phyloP scores from a whole-genome alignment of 2,113 vertebrate species.

The Dipodomys merriami region DNA sequence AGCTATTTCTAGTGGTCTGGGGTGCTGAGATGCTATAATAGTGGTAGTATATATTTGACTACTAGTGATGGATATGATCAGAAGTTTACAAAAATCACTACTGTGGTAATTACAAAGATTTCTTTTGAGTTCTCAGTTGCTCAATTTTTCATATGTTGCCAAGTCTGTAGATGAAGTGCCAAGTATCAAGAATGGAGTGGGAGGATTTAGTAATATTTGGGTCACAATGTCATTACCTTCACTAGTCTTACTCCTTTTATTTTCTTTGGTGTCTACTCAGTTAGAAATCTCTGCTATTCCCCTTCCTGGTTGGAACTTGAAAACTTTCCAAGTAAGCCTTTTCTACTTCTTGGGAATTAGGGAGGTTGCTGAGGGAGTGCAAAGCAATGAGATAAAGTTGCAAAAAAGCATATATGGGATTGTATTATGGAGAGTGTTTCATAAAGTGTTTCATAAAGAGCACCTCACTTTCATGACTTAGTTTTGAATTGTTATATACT shows the following conservation, averaged over 20 bases:
- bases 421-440: neutral
- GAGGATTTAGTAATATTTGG: constrained; percentile 58
- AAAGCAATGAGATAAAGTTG: constrained; percentile 8
- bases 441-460: constrained; percentile 28
- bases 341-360: neutral
- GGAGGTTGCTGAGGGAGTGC: neutral
- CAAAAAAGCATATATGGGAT: neutral
- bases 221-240: constrained; percentile 21
- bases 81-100: constrained; percentile 9
- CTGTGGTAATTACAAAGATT: constrained; percentile 43
- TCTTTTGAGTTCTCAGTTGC: constrained; percentile 53
- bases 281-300: neutral
- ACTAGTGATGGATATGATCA: neutral
- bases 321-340: constrained; percentile 40
- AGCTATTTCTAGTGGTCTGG: constrained; percentile 34
- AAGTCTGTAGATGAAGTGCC: constrained; percentile 47
- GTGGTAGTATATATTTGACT: neutral
- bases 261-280: constrained; percentile 51
- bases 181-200: constrained; percentile 32
- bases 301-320: neutral
- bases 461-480: neutral
- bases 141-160: constrained; percentile 30
- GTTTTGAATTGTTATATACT: constrained; percentile 9
- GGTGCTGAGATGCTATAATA: neutral
- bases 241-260: constrained; percentile 48